These are phyloP conservation scores for Scolopax bukidnonensis DNA, from an alignment of 2,797 vertebrate genomes.

Conservation along the genomic window DNA sequence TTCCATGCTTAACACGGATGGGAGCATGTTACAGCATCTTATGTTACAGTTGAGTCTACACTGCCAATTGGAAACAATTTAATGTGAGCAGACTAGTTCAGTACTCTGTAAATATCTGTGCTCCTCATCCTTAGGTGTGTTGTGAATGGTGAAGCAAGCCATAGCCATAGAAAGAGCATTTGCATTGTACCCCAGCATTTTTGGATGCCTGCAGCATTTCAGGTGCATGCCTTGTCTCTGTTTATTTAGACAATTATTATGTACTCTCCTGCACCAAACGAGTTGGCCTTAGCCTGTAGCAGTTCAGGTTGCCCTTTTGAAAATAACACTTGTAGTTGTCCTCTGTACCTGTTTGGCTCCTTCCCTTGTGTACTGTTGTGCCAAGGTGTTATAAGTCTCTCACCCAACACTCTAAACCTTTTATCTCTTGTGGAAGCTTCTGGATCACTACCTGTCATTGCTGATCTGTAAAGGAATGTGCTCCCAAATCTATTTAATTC, in stretches of 20 bases:
- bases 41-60: background rate
- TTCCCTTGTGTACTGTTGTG: background rate
- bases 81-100: background rate
- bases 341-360: background rate
- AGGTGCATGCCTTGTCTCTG: background rate
- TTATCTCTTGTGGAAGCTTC: background rate
- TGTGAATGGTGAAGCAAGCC: background rate
- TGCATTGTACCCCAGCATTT: background rate
- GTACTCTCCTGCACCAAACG: background rate
- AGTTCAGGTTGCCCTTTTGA: background rate
- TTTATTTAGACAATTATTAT: background rate
- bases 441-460: background rate
- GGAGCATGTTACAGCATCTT: background rate
- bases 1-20: background rate
- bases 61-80: background rate
- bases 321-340: background rate
- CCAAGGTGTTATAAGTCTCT: background rate
- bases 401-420: background rate
- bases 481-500: background rate
- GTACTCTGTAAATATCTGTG: background rate
- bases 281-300: too few species aligned
- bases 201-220: background rate
- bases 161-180: background rate
- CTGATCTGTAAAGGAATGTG: background rate
- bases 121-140: background rate